Evolutionary conservation across 2,797 vertebrate genomes (phyloP), one percentile per base, ranked within the genome.

Genomic region (Otolemur crassicaudatus): DNA sequence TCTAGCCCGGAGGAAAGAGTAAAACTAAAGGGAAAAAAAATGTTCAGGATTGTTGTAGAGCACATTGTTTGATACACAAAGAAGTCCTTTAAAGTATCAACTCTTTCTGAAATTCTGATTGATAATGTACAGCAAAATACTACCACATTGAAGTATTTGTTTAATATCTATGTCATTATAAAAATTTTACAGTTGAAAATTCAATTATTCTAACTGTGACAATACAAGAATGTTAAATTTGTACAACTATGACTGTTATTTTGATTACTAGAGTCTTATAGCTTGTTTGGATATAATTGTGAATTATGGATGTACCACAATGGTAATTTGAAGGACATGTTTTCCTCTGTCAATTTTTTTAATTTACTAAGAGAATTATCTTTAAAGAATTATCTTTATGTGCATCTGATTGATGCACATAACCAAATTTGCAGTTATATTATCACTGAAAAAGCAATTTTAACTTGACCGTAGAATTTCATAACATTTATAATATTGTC

Each of bases 71-170:
- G 9, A 72, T 46, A 40, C 9, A 79, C 14, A 82, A 88, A 86
- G 81, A 27, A 63, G 37, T 61, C 67, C 11, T 63, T 83, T 60
- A 85, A 73, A 81, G 14, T 12, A 13, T 77, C 22, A 77, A 65
- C 27, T 8, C n/a, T 67, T 94, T 95, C 69, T 87, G 61, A 87
- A 97, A 73, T 79, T 88, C 69, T 95, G 56, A 13, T 69, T 43
- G 19, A 60, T 31, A 17, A 65, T 72, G 12, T 31, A 7, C 29
- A 69, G 7, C 29, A 81, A 61, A 75, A 27, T 76, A 40, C 5
- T 90, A n/a, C 22, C 27, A 46, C 69, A 27, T 49, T 79, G 25
- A 86, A 79, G 43, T 40, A 40, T 56, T 31, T 69, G 8, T 88
- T 93, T 92, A 93, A 27, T 34, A 80, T 69, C 40, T n/a, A 22